Evolutionary conservation across 2,797 vertebrate genomes (phyloP).

Genomic region (Gambusia yucatana): DNA sequence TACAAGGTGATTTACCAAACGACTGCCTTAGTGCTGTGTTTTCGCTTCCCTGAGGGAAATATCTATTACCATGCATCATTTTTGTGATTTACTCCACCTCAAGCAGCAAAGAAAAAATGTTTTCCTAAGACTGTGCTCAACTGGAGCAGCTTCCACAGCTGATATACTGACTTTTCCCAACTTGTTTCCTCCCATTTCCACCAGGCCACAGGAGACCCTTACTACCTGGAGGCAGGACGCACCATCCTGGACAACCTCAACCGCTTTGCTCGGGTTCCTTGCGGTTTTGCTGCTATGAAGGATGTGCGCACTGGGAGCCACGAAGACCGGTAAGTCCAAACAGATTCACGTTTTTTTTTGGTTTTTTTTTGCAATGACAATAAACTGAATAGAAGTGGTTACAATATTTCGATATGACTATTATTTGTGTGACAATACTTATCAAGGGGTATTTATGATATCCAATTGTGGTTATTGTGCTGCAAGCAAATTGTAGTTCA

Average conservation of each 20-base stretch:
- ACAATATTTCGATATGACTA: neutral
- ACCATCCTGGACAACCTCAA: slow-evolving; percentile 98
- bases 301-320: slow-evolving; percentile 98
- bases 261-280: slow-evolving; percentile 96
- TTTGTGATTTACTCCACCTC: slow-evolving; percentile 1
- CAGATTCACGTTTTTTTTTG: neutral
- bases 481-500: neutral
- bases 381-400: neutral
- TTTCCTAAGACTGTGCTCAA: neutral
- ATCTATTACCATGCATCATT: neutral
- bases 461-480: neutral
- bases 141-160: neutral
- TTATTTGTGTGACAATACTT: too few species aligned
- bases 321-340: slow-evolving; percentile 90
- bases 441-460: too few species aligned
- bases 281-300: slow-evolving; percentile 98
- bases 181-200: neutral
- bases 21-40: slow-evolving; percentile 18
- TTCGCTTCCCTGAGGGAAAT: slow-evolving; percentile 12
- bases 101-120: neutral
- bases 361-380: neutral
- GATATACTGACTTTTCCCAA: slow-evolving; percentile 4
- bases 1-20: slow-evolving; percentile 89
- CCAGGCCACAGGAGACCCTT: slow-evolving; percentile 96
- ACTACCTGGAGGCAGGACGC: slow-evolving; percentile 97